A percentile compares a stretch with the other conserved stretches of the same genome.
phyloP scores from a whole-genome alignment of 2,113 vertebrate genomes.

The Edolisoma coerulescens region DNA sequence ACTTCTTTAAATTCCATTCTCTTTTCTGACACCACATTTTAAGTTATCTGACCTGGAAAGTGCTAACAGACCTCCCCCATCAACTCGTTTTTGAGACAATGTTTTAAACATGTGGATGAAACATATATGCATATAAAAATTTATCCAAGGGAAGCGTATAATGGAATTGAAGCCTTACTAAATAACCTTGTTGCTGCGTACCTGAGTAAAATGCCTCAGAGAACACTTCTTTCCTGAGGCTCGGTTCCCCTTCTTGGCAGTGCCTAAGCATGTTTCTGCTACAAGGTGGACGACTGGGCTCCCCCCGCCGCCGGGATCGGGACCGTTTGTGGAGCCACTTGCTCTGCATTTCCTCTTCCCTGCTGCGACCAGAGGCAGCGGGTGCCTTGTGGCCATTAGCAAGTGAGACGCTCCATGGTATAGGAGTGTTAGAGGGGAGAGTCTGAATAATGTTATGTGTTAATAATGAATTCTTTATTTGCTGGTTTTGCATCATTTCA shows the following conservation, averaged over 20 bases:
- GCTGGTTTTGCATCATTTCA: neutral
- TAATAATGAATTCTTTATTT: neutral
- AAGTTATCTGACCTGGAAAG: neutral
- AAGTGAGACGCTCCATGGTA: neutral
- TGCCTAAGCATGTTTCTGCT: neutral
- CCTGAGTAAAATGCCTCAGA: neutral
- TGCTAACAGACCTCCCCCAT: neutral
- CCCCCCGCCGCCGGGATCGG: rapidly evolving
- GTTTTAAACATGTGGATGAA: neutral
- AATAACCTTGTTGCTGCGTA: neutral
- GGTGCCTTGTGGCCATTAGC: neutral
- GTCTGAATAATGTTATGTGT: neutral
- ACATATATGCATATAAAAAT: neutral
- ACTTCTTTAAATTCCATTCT: neutral
- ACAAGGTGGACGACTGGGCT: neutral
- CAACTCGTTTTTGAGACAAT: neutral
- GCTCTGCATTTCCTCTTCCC: neutral
- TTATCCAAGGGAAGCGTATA: neutral
- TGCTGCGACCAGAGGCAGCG: neutral
- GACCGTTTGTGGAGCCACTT: neutral
- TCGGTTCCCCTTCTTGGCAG: rapidly evolving
- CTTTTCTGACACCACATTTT: neutral
- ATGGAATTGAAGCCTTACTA: neutral
- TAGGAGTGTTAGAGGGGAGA: neutral
- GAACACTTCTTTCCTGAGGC: neutral